These are phyloP conservation scores for Danaus chrysippus DNA, from an alignment of 2,888 invertebrate genomes.

Conservation along the genomic window DNA sequence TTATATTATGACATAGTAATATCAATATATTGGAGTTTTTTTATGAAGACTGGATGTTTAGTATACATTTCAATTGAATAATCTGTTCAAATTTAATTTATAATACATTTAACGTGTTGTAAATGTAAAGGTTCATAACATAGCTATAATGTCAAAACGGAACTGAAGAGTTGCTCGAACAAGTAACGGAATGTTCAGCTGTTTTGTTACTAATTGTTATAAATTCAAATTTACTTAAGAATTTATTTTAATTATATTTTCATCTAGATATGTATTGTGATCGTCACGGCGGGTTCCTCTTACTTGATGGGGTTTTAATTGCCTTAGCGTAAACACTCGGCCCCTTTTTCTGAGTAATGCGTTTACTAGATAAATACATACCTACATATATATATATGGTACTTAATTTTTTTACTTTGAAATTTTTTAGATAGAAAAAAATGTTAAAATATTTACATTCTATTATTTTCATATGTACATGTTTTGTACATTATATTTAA, in stretches of 20 bases:
- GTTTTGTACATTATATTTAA: no score
- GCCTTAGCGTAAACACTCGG: constrained; percentile 56
- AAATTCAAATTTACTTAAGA: constrained; percentile 23
- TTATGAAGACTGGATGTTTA: no score
- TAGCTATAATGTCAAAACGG: neutral
- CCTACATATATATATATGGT: constrained; percentile 26
- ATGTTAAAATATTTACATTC: no score
- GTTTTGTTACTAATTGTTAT: neutral
- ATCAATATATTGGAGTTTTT: no score
- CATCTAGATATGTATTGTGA: constrained; percentile 58
- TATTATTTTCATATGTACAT: no score
- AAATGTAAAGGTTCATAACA: no score
- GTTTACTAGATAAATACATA: constrained; percentile 30
- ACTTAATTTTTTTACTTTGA: neutral
- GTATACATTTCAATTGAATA: no score
- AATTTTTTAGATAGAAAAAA: neutral
- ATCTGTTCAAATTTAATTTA: neutral
- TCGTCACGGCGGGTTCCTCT: constrained; percentile 62
- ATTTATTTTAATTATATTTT: constrained; percentile 15
- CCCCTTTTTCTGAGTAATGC: constrained; percentile 39
- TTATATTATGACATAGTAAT: no score
- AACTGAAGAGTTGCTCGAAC: neutral
- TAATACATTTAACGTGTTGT: neutral
- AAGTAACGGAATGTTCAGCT: constrained; percentile 1
- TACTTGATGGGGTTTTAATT: constrained; percentile 66